Conservation (phyloP, 2,113 vertebrate species). For the Sterrhoptilus dennistouni region DNA sequence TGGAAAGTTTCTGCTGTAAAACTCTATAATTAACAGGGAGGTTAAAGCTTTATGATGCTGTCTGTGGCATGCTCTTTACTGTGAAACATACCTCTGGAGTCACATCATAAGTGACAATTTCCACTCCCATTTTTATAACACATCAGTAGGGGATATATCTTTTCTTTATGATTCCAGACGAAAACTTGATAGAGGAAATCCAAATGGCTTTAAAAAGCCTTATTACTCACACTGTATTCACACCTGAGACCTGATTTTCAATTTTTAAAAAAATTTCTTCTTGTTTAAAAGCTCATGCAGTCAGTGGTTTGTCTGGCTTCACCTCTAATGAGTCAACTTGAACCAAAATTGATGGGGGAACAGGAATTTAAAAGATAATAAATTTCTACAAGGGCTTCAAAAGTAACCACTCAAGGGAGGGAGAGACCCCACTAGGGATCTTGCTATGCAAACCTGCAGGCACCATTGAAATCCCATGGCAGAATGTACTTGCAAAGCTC, state of each 20-base stretch:
- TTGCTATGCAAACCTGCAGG: fast-evolving
- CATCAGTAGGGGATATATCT: neutral
- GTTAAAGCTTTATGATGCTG: slow-evolving; percentile 35
- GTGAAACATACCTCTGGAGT: neutral
- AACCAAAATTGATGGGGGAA: neutral
- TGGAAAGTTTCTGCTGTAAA: neutral
- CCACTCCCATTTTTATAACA: neutral
- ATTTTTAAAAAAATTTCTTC: neutral
- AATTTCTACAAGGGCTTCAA: neutral
- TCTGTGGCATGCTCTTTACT: neutral
- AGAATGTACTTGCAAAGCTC: neutral
- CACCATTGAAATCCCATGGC: neutral
- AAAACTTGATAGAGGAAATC: neutral
- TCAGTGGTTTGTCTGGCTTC: neutral
- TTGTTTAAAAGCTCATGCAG: neutral
- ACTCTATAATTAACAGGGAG: slow-evolving; percentile 26
- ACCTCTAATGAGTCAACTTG: neutral
- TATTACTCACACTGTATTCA: neutral
- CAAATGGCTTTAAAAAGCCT: neutral
- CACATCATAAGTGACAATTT: neutral
- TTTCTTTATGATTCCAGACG: neutral
- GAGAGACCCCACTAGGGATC: neutral
- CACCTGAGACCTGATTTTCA: neutral
- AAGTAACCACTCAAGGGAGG: neutral
- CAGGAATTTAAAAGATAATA: neutral